These are phyloP conservation scores for Epinephelus coioides DNA, from an alignment of 2,797 vertebrate genomes.

Conservation along the genomic window DNA sequence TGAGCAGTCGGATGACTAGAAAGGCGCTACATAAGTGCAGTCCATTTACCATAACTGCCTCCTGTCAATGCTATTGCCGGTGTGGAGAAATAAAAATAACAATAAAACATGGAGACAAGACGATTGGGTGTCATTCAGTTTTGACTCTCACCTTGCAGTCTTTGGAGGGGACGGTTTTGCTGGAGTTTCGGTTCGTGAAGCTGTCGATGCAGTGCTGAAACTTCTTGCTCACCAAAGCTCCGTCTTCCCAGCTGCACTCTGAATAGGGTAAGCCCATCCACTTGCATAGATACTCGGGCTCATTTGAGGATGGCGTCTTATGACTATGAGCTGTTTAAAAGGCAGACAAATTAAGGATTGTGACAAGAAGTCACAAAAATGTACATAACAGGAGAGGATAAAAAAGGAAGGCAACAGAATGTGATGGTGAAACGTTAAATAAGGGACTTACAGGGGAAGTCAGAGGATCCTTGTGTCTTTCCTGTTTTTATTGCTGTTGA, in stretches of 20 bases:
- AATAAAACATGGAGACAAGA: background rate
- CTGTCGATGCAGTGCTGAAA: conserved; percentile 93
- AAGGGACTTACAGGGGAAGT: conserved; percentile 92
- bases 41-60: no score
- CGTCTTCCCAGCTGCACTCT: conserved; percentile 98
- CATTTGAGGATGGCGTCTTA: conserved; percentile 89
- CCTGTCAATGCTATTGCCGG: no score
- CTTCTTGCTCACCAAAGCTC: conserved; percentile 93
- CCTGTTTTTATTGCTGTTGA: conserved; percentile 93
- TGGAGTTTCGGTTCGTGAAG: conserved; percentile 92
- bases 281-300: conserved; percentile 97
- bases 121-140: no score
- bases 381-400: background rate
- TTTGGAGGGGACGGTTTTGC: conserved; percentile 94
- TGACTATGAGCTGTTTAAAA: conserved; percentile 90
- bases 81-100: no score
- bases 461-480: conserved; percentile 90
- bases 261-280: conserved; percentile 99
- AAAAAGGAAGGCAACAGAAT: background rate
- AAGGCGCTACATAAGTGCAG: no score
- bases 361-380: background rate
- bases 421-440: background rate
- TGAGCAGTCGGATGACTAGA: no score
- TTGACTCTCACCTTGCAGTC: conserved; percentile 93
- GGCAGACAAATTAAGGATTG: background rate